These are phyloP conservation scores for Polyommatus icarus DNA, from an alignment of 2,888 invertebrate species.

Conservation along the genomic window DNA sequence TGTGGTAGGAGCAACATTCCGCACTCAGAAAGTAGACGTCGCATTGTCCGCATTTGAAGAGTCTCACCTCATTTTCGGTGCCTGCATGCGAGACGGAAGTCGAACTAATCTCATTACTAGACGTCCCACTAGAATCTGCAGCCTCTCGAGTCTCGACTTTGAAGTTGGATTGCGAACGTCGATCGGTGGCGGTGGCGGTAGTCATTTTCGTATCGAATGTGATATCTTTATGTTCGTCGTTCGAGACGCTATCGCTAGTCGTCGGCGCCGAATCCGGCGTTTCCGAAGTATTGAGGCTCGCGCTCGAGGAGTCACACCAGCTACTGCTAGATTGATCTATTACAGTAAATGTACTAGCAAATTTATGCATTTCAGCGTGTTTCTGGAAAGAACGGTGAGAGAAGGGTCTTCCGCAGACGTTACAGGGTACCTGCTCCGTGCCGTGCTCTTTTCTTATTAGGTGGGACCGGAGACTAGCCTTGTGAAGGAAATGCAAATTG, in stretches of 20 bases:
- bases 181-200: background rate
- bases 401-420: slow-evolving; percentile 12
- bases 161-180: background rate
- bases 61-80: slow-evolving; percentile 33
- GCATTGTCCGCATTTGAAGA: slow-evolving; percentile 52
- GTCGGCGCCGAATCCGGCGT: background rate
- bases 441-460: background rate
- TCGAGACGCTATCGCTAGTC: background rate
- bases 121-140: background rate
- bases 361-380: slow-evolving; percentile 13
- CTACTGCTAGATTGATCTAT: background rate
- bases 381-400: background rate
- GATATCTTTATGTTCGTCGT: background rate
- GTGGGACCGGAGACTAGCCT: background rate
- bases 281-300: background rate
- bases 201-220: background rate
- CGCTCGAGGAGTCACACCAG: background rate
- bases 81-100: background rate
- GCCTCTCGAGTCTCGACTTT: background rate
- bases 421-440: background rate
- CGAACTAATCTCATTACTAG: background rate
- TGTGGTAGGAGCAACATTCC: slow-evolving; percentile 51
- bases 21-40: slow-evolving; percentile 54
- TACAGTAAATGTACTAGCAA: background rate
- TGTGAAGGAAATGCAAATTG: slow-evolving; percentile 31